Percentiles rank a stretch among this genome's conserved stretches.
Conservation (phyloP, 2,888 invertebrate genomes). For the Campoletis raptor region DNA sequence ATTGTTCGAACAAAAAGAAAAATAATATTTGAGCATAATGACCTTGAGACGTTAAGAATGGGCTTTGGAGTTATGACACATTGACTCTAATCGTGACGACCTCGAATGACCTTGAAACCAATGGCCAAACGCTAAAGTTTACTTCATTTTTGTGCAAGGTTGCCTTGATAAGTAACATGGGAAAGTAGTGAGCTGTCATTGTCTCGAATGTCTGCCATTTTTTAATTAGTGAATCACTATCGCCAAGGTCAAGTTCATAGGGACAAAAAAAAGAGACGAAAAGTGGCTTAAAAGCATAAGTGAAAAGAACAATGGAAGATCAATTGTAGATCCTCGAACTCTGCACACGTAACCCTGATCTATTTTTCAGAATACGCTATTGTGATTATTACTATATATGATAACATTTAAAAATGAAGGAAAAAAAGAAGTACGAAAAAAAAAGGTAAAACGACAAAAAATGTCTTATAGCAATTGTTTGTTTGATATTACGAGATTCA, state of each 20-base stretch:
- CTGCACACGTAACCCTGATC: constrained; percentile 83
- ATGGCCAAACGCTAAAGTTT: not conserved
- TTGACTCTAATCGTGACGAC: not conserved
- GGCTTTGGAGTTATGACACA: not conserved
- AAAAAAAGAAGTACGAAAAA: constrained; percentile 42
- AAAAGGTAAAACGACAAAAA: constrained; percentile 55
- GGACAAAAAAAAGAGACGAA: not conserved
- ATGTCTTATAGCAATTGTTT: constrained; percentile 78
- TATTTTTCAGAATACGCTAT: constrained; percentile 85
- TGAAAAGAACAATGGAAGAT: constrained; percentile 22
- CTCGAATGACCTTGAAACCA: not conserved
- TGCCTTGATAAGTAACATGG: not conserved
- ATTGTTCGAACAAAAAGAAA: constrained; percentile 32
- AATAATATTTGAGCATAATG: not conserved
- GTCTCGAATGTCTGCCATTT: constrained; percentile 4
- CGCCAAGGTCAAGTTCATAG: not conserved
- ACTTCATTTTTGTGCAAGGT: not conserved
- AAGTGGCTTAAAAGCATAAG: not conserved
- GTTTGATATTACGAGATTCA: constrained; percentile 79
- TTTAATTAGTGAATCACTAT: not conserved
- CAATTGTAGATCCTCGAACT: constrained; percentile 76
- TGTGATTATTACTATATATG: constrained; percentile 84
- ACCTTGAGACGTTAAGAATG: not conserved
- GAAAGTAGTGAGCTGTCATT: not conserved
- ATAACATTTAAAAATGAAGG: constrained; percentile 75